Evolutionary conservation across 2,797 vertebrate species (phyloP).

Genomic region (Anisognathus igniventris): DNA sequence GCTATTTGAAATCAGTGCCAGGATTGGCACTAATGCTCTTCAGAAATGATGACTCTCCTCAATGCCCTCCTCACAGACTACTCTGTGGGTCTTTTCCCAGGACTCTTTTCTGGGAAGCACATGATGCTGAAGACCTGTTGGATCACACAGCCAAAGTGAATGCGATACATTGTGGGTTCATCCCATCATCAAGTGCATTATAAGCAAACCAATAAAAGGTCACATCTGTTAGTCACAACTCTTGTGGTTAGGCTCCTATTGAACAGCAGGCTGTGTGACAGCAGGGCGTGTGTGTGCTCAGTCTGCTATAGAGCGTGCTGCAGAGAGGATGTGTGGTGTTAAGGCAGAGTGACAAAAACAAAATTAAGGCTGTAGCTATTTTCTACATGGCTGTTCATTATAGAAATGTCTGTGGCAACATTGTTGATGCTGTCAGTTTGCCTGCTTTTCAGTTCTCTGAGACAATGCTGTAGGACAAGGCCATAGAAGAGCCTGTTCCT

Average conservation of each 20-base stretch:
- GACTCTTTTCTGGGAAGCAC: background rate
- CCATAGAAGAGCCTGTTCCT: background rate
- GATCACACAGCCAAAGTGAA: background rate
- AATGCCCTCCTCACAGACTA: background rate
- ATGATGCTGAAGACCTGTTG: background rate
- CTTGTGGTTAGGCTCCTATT: conserved; percentile 25
- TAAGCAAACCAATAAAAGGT: conserved; percentile 20
- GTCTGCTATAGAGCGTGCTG: background rate
- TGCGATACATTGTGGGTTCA: background rate
- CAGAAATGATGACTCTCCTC: background rate
- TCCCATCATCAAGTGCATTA: background rate
- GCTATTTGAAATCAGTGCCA: background rate
- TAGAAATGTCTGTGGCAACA: background rate
- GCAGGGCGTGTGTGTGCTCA: background rate
- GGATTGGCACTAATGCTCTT: background rate
- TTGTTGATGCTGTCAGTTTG: background rate
- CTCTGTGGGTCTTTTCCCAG: background rate
- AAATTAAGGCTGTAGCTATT: background rate
- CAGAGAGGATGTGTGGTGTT: background rate
- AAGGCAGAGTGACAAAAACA: background rate
- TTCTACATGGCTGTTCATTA: background rate
- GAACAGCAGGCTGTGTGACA: background rate
- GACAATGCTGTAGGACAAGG: background rate
- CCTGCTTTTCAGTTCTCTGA: background rate
- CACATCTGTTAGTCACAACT: conserved; percentile 19